phyloP scores from a whole-genome alignment of 2,113 vertebrate genomes.

The Parotia lawesii region DNA sequence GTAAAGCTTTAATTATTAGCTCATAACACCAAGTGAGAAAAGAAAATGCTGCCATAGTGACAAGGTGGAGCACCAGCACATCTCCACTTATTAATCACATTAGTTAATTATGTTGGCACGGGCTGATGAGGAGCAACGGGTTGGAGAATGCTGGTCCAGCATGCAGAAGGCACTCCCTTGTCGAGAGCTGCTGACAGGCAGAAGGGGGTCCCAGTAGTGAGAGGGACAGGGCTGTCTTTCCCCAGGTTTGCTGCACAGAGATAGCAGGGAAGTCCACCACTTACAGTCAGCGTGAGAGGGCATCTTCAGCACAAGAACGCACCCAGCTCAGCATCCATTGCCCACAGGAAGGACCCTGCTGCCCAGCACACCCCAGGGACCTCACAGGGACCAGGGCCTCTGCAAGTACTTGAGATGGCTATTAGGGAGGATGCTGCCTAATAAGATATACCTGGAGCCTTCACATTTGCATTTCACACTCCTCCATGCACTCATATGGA shows the following conservation, averaged over 20 bases:
- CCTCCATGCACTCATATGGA: neutral
- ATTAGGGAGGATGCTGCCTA: neutral
- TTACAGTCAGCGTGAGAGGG: accelerated
- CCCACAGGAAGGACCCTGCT: accelerated
- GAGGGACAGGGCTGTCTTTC: neutral
- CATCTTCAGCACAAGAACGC: accelerated
- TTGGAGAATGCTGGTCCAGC: neutral
- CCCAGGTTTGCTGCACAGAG: accelerated
- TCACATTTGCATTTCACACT: neutral
- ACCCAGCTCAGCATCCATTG: accelerated
- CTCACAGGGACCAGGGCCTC: accelerated
- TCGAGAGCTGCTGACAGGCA: accelerated
- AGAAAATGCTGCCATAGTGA: slow-evolving; percentile 13
- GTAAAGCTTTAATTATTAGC: slow-evolving; percentile 44
- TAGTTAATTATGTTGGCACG: neutral
- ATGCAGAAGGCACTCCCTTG: neutral
- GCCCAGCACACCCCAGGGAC: neutral
- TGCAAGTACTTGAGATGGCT: neutral
- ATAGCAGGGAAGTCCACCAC: neutral
- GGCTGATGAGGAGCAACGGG: neutral
- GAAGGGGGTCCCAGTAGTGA: accelerated
- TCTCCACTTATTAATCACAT: neutral
- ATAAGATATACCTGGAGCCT: neutral
- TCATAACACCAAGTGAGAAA: neutral
- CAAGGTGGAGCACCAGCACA: neutral